phyloP scores from a whole-genome alignment of 2,113 vertebrate genomes.

The Charina bottae region DNA sequence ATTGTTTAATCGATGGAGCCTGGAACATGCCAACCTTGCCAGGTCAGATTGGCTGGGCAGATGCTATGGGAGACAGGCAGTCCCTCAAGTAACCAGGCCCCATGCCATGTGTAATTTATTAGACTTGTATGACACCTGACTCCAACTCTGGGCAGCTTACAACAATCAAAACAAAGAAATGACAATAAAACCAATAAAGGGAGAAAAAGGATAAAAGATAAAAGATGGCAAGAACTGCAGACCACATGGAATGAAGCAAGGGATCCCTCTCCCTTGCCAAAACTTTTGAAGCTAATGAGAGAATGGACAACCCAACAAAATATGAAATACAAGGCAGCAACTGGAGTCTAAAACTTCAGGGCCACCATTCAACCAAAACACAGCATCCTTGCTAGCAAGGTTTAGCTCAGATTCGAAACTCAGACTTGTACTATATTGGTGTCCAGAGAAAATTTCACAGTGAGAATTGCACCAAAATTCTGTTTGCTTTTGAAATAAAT shows the following conservation, averaged over 20 bases:
- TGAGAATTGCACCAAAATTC: neutral
- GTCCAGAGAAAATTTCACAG: neutral
- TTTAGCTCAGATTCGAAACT: neutral
- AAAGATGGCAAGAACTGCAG: no score
- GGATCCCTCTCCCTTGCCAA: no score
- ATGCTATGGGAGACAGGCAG: no score
- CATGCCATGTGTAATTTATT: no score
- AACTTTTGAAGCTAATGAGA: neutral
- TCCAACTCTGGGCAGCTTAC: neutral
- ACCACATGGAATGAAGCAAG: no score
- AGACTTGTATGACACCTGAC: no score
- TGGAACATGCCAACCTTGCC: no score
- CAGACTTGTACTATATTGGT: neutral
- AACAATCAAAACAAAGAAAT: neutral
- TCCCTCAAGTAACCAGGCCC: no score
- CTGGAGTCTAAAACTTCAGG: neutral
- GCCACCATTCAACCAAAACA: neutral
- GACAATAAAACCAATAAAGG: neutral
- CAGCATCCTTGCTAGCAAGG: neutral
- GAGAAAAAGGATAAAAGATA: neutral
- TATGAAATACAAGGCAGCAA: neutral
- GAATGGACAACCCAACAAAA: neutral
- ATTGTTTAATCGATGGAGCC: no score
- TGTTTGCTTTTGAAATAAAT: neutral
- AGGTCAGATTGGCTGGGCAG: no score